Evolutionary conservation across 2,113 vertebrate genomes (phyloP).

Genomic region (Forbesichthys agassizii): DNA sequence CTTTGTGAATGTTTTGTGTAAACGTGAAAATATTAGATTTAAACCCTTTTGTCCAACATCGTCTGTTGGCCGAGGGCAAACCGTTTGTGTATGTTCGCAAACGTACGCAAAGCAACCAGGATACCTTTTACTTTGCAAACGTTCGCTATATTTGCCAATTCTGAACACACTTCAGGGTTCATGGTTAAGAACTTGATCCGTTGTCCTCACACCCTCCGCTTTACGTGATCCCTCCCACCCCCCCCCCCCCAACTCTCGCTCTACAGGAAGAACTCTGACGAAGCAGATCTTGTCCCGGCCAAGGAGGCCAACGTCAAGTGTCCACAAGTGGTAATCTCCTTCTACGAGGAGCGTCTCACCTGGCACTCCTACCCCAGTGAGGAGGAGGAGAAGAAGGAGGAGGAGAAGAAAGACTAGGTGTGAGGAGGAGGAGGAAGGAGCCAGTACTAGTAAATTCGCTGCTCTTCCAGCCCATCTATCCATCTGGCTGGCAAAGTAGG

Average conservation of each 20-base stretch:
- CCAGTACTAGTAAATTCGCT: neutral
- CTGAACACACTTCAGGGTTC: neutral
- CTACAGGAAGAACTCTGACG: slow-evolving; percentile 92
- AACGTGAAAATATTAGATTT: no score
- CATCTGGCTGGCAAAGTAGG: neutral
- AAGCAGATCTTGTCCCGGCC: slow-evolving; percentile 94
- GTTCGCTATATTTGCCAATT: no score
- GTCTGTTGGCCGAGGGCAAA: no score
- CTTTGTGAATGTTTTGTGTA: neutral
- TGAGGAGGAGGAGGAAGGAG: slow-evolving; percentile 19
- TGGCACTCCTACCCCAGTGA: slow-evolving; percentile 98
- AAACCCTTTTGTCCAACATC: no score
- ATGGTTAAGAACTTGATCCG: neutral
- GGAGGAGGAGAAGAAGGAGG: slow-evolving; percentile 96
- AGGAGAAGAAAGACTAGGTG: slow-evolving; percentile 84
- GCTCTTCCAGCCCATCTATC: no score
- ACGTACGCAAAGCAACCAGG: neutral
- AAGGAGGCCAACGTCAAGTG: slow-evolving; percentile 98
- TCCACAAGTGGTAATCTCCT: slow-evolving; percentile 97
- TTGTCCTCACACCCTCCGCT: neutral
- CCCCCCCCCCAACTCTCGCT: neutral
- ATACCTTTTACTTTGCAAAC: neutral
- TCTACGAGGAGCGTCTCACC: slow-evolving; percentile 95
- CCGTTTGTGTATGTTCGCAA: neutral
- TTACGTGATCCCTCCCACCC: no score